Conservation (phyloP, 2,888 invertebrate species). For the Drosophila anceps region DNA sequence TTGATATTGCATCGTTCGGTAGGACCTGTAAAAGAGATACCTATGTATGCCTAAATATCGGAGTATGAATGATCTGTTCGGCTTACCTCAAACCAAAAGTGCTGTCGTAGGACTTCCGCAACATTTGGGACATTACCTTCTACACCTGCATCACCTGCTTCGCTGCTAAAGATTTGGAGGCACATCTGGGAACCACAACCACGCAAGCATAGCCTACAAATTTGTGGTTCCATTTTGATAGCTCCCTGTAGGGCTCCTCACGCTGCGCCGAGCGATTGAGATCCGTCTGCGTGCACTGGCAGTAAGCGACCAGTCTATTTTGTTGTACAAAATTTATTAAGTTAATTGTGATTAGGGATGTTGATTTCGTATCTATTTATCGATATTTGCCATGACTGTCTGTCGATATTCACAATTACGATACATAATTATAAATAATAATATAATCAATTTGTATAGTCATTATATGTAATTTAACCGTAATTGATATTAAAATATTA, state of each 20-base stretch:
- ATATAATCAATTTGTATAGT: not conserved
- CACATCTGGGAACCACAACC: slow-evolving; percentile 76
- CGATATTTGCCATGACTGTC: slow-evolving; percentile 20
- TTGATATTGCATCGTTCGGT: slow-evolving; percentile 76
- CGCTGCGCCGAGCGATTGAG: slow-evolving; percentile 13
- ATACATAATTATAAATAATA: not conserved
- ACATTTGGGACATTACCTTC: slow-evolving; percentile 68
- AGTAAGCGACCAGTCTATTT: slow-evolving; percentile 29
- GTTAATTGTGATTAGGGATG: slow-evolving; percentile 41
- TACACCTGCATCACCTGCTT: slow-evolving; percentile 59
- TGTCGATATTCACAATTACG: not conserved
- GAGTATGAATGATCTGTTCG: not conserved
- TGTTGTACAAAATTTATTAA: slow-evolving; percentile 38
- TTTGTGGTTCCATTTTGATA: slow-evolving; percentile 66
- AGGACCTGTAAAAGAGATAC: slow-evolving; percentile 62
- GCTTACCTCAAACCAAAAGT: slow-evolving; percentile 84
- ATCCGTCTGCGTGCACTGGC: slow-evolving; percentile 15
- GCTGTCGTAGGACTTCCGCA: slow-evolving; percentile 79
- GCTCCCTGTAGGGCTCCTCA: slow-evolving; percentile 6
- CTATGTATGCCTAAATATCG: not conserved
- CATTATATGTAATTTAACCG: not conserved
- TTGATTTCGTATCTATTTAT: slow-evolving; percentile 21
- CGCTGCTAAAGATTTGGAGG: slow-evolving; percentile 78
- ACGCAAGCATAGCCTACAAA: slow-evolving; percentile 81
- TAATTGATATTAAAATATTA: not conserved